Base-by-base conservation (phyloP, 1,140 invertebrate genomes). In the Hyles euphorbiae region DNA sequence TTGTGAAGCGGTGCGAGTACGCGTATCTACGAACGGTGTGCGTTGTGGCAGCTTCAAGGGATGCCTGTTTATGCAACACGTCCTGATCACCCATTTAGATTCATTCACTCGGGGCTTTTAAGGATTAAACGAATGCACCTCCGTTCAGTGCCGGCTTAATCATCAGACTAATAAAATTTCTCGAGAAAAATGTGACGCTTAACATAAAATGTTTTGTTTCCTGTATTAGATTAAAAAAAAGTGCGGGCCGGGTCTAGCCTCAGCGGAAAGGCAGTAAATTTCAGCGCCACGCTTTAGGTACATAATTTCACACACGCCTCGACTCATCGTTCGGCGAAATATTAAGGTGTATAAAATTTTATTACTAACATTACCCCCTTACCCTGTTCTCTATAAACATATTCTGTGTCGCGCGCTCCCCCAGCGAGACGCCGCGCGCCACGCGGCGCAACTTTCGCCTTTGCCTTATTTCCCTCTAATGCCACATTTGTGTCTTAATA, bases 331-430 rank as follows among this genome's bases (percentile, higher is more conserved):
- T 81, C 70, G 63, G 65, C 73, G 74, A 86, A 84, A 88, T 86
- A 86, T 86, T 84, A 82, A 83, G 81, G 76, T 75, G 70, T 78
- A 83, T 86, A 83, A 86, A 86, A 86, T 88, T 85, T 88, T 88
- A 86, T 86, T 86, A 85, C 71, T 60, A 65, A 58, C 78, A 73
- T 83, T 80, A 83, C 79, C 79, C 70, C 75, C 75, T 78, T 74
- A 74, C 72, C 63, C 65, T 78, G 69, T 72, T 78, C 77, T 70
- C 68, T 80, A 78, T 79, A 83, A 87, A 85, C 78, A 85, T 83
- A 83, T 83, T 74, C 66, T 75, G 74, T 82, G 74, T 82, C 73
- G 70, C 72, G 61, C 68, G 4, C 69, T 78, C 71, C 68, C 68
- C 74, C 69, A 64, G 50, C 56, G 58, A 3, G 43, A 55, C 54